Percentiles rank a stretch among this genome's conserved stretches.
phyloP scores from a whole-genome alignment of 2,113 vertebrate species.

The Variabilichromis moorii region DNA sequence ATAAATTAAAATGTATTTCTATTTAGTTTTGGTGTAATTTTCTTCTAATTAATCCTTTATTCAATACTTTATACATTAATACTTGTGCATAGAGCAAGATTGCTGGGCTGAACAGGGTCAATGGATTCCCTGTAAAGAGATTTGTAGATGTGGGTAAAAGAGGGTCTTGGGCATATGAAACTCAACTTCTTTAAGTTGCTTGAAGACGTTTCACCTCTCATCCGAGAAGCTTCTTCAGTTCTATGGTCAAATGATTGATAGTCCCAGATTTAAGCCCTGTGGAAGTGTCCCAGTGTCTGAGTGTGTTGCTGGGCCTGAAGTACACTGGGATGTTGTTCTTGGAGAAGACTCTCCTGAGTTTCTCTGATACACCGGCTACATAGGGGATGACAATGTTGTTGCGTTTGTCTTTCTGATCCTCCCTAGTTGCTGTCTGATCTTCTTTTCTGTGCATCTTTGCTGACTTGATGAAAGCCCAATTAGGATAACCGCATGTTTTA shows the following conservation, averaged over 20 bases:
- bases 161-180: not conserved
- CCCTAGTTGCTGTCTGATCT: not conserved
- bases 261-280: not conserved
- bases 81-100: not conserved
- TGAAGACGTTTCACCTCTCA: not conserved
- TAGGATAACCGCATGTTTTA: not conserved
- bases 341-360: not conserved
- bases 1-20: not conserved
- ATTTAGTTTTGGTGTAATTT: not conserved
- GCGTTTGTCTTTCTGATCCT: not conserved
- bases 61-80: not conserved
- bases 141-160: not conserved
- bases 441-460: not conserved
- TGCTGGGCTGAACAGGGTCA: not conserved
- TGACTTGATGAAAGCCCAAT: not conserved
- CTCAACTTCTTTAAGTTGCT: not conserved
- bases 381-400: not conserved
- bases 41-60: not conserved
- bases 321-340: not conserved
- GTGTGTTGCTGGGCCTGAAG: not conserved
- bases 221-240: not conserved
- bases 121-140: not conserved
- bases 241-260: not conserved
- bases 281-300: not conserved
- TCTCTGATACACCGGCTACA: not conserved